A percentile compares a stretch with the other conserved stretches of the same genome.
phyloP scores from a whole-genome alignment of 1,140 invertebrate genomes.

The Leptinotarsa lineolata region DNA sequence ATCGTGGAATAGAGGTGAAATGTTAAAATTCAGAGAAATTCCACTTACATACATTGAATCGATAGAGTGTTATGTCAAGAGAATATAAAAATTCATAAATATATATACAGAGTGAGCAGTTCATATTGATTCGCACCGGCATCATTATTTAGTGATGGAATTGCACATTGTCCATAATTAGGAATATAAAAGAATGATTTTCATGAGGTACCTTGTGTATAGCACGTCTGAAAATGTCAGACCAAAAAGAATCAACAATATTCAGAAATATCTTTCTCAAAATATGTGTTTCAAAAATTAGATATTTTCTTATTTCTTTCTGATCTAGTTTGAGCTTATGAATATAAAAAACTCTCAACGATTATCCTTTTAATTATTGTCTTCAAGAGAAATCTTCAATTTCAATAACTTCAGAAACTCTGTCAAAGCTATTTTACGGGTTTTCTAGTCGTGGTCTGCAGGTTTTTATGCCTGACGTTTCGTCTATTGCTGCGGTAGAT shows the following conservation, averaged over 20 bases:
- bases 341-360: not conserved
- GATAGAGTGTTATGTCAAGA: too few species aligned
- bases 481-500: too few species aligned
- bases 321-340: not conserved
- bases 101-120: slow-evolving; percentile 21
- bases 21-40: too few species aligned
- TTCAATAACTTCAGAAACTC: too few species aligned
- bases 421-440: too few species aligned
- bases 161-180: slow-evolving; percentile 52
- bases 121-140: slow-evolving; percentile 45
- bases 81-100: not conserved
- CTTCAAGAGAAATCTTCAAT: too few species aligned
- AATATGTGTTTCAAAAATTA: too few species aligned
- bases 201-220: slow-evolving; percentile 52
- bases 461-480: too few species aligned
- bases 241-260: slow-evolving; percentile 21
- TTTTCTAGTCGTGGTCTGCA: too few species aligned
- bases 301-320: not conserved
- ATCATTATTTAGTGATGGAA: slow-evolving; percentile 30
- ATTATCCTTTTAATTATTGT: not conserved
- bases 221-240: slow-evolving; percentile 47
- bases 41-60: too few species aligned
- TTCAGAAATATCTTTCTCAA: too few species aligned
- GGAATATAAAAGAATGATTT: slow-evolving; percentile 40
- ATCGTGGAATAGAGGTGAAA: too few species aligned